These are phyloP conservation scores for Bellardia pandia DNA, from an alignment of 2,888 invertebrate genomes.

Conservation along the genomic window DNA sequence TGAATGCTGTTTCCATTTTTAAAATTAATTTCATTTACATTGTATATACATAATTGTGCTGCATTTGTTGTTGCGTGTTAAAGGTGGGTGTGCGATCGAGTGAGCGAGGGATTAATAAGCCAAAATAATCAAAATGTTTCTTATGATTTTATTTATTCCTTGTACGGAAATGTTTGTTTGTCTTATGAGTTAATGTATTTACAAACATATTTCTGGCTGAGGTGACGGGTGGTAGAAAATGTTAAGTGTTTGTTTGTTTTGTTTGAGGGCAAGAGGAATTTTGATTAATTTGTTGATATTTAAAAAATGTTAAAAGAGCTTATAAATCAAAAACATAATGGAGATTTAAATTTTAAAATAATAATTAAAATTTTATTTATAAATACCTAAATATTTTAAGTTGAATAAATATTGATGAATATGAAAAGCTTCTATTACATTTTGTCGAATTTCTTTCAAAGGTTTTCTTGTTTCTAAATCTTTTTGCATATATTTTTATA, in stretches of 20 bases:
- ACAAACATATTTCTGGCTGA: background rate
- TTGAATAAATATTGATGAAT: background rate
- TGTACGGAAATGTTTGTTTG: constrained; percentile 2
- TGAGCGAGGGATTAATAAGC: constrained; percentile 35
- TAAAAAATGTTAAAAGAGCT: constrained; percentile 79
- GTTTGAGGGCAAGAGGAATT: constrained; percentile 38
- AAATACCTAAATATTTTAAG: background rate
- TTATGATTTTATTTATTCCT: background rate
- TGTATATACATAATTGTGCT: background rate
- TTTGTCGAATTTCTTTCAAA: too few relatives aligned
- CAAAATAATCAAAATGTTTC: constrained; percentile 37
- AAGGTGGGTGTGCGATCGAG: constrained; percentile 28
- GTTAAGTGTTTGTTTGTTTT: constrained; percentile 5
- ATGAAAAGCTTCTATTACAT: background rate
- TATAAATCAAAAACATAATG: constrained; percentile 79
- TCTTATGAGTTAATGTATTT: constrained; percentile 44
- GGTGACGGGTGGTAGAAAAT: background rate
- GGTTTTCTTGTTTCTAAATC: too few relatives aligned
- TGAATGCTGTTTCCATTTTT: background rate
- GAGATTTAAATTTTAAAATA: too few relatives aligned
- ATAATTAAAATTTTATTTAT: background rate
- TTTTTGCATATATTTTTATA: background rate
- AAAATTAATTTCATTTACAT: constrained; percentile 9
- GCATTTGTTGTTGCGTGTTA: constrained; percentile 40
- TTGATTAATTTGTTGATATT: constrained; percentile 77